Percentiles rank a stretch among this genome's conserved stretches.
phyloP scores from a whole-genome alignment of 2,888 invertebrate genomes.

The Ectemnius continuus region DNA sequence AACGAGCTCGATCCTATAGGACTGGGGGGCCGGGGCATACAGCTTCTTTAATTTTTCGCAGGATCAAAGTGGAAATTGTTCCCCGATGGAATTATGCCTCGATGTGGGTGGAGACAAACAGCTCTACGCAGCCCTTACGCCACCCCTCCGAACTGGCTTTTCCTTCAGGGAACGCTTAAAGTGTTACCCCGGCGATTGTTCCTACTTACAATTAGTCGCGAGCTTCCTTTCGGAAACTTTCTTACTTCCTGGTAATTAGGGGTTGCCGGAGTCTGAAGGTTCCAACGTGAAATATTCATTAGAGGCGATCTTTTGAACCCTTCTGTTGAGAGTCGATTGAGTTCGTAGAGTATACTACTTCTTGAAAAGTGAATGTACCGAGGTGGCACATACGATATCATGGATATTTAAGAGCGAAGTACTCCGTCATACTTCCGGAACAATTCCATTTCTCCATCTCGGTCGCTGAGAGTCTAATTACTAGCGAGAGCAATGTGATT shows the following conservation, averaged over 20 bases:
- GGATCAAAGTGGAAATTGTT: constrained; percentile 50
- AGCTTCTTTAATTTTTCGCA: constrained; percentile 8
- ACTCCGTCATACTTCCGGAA: no score
- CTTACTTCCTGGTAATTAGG: neutral
- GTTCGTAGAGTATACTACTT: neutral
- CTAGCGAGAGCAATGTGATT: no score
- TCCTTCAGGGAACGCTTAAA: neutral
- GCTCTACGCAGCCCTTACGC: neutral
- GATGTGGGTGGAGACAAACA: constrained; percentile 9
- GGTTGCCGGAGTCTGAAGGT: neutral
- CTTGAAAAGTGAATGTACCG: neutral
- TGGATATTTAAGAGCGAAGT: no score
- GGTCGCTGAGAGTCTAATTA: no score
- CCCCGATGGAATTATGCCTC: constrained; percentile 40
- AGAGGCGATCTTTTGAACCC: neutral
- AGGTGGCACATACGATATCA: no score
- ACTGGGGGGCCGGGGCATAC: neutral
- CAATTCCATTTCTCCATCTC: no score
- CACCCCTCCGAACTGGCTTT: neutral
- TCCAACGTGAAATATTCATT: neutral
- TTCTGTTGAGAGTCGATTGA: neutral
- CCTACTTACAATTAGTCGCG: constrained; percentile 8
- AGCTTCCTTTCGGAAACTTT: neutral
- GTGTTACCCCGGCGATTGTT: constrained; percentile 7
- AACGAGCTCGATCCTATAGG: constrained; percentile 57